A percentile compares a stretch with the other conserved stretches of the same genome.
phyloP scores from a whole-genome alignment of 1,140 invertebrate genomes.

The Cherax quadricarinatus region DNA sequence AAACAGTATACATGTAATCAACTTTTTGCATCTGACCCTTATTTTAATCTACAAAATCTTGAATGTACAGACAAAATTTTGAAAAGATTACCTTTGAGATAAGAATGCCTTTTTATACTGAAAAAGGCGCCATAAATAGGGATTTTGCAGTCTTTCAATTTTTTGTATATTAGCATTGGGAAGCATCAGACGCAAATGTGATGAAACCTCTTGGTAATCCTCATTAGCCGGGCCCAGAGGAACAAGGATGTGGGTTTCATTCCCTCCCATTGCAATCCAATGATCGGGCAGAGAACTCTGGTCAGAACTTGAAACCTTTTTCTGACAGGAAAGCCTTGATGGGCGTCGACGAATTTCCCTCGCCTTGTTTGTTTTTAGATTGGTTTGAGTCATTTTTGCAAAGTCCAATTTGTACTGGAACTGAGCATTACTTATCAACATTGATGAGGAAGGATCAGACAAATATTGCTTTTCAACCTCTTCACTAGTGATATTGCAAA shows the following conservation, averaged over 20 bases:
- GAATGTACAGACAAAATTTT: neutral
- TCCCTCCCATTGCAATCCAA: slow-evolving; percentile 31
- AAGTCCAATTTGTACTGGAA: slow-evolving; percentile 41
- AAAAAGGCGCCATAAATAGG: slow-evolving; percentile 45
- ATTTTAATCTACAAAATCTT: too few relatives aligned
- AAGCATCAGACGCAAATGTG: slow-evolving; percentile 19
- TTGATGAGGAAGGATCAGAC: slow-evolving; percentile 4
- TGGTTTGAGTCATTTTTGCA: slow-evolving; percentile 39
- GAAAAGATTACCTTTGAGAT: slow-evolving; percentile 3
- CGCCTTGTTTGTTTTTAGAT: slow-evolving; percentile 15
- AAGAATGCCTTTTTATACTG: slow-evolving; percentile 43
- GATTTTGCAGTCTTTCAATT: slow-evolving; percentile 51
- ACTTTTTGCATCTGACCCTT: too few relatives aligned
- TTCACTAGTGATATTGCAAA: slow-evolving; percentile 21
- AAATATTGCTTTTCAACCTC: slow-evolving; percentile 49
- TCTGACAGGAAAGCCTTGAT: slow-evolving; percentile 23
- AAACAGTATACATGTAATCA: too few relatives aligned
- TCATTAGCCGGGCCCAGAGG: neutral
- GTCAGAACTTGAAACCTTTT: neutral
- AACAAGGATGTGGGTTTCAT: slow-evolving; percentile 28
- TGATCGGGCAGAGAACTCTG: neutral
- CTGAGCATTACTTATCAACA: slow-evolving; percentile 18
- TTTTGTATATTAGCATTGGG: slow-evolving; percentile 28
- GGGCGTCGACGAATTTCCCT: slow-evolving; percentile 48
- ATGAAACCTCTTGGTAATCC: slow-evolving; percentile 42